phyloP scores from a whole-genome alignment of 1,140 invertebrate genomes.

The Calliopsis andreniformis region DNA sequence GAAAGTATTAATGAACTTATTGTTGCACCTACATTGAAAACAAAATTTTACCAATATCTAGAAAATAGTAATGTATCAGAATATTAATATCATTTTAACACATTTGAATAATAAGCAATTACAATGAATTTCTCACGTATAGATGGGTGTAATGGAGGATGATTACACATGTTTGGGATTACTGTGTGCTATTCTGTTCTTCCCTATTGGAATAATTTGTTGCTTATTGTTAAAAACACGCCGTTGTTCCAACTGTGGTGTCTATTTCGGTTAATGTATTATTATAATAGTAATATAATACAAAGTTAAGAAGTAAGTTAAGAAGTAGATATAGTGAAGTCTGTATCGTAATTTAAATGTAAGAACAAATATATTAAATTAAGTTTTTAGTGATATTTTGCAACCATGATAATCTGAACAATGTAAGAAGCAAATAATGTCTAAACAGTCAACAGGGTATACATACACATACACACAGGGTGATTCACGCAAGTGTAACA shows the following conservation, averaged over 20 bases:
- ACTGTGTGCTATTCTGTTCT: conserved; percentile 92
- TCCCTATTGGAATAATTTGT: conserved; percentile 91
- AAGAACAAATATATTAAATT: not conserved
- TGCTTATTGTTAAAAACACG: conserved; percentile 90
- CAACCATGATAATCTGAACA: not conserved
- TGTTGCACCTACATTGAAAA: too few species aligned
- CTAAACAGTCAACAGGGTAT: too few species aligned
- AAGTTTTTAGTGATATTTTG: not conserved
- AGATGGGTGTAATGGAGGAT: conserved; percentile 91
- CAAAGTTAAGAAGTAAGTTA: not conserved
- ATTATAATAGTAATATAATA: not conserved
- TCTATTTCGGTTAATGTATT: conserved; percentile 85
- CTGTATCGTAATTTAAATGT: too few species aligned
- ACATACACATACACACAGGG: too few species aligned
- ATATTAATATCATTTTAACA: too few species aligned
- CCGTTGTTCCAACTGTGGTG: conserved; percentile 92
- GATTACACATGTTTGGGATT: conserved; percentile 91
- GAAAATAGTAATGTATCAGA: too few species aligned
- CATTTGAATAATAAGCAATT: not conserved
- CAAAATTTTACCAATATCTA: too few species aligned
- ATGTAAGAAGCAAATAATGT: not conserved
- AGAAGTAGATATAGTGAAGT: not conserved
- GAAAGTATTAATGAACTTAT: not conserved
- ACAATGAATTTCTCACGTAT: conserved; percentile 41
- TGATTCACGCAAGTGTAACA: too few species aligned